A percentile compares a stretch with the other conserved stretches of the same genome.
phyloP scores from a whole-genome alignment of 2,888 invertebrate species.

The Gonocerus acuteangulatus region DNA sequence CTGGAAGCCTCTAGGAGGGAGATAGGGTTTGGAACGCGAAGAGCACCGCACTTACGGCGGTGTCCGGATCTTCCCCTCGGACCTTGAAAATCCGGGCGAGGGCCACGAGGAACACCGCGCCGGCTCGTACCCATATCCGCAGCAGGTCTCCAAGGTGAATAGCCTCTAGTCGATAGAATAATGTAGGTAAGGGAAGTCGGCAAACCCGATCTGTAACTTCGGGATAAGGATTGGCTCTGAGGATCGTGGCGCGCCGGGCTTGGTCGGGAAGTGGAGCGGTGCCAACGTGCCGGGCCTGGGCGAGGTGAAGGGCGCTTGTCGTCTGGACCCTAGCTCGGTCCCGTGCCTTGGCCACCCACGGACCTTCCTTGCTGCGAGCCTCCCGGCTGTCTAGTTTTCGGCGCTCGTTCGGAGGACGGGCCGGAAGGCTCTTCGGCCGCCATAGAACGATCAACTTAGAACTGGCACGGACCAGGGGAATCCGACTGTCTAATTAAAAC shows the following conservation, averaged over 20 bases:
- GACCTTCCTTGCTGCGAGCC: slow-evolving; percentile 40
- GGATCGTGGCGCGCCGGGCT: slow-evolving; percentile 54
- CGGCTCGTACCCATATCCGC: slow-evolving; percentile 63
- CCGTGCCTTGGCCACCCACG: slow-evolving; percentile 45
- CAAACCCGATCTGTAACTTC: slow-evolving; percentile 59
- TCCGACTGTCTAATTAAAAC: slow-evolving; percentile 63
- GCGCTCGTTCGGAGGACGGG: slow-evolving; percentile 28
- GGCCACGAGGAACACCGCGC: slow-evolving; percentile 44
- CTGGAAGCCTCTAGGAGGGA: slow-evolving; percentile 39
- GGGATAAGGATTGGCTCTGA: slow-evolving; percentile 68
- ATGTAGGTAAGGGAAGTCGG: slow-evolving; percentile 62
- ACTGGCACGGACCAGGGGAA: slow-evolving; percentile 59
- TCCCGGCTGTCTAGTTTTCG: slow-evolving; percentile 34
- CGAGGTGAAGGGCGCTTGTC: slow-evolving; percentile 26
- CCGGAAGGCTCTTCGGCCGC: slow-evolving; percentile 44
- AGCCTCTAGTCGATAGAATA: slow-evolving; percentile 61
- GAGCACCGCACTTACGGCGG: slow-evolving; percentile 46
- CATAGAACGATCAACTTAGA: slow-evolving; percentile 52
- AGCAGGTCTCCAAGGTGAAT: slow-evolving; percentile 67
- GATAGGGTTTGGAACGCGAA: slow-evolving; percentile 42
- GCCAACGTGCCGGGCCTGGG: slow-evolving; percentile 36
- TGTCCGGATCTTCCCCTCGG: slow-evolving; percentile 46
- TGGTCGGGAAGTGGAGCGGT: slow-evolving; percentile 43
- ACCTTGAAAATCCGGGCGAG: slow-evolving; percentile 44
- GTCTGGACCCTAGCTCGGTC: slow-evolving; percentile 43